A percentile compares a stretch with the other conserved stretches of the same genome.
phyloP scores from a whole-genome alignment of 2,113 vertebrate genomes.

The Cheirogaleus medius region DNA sequence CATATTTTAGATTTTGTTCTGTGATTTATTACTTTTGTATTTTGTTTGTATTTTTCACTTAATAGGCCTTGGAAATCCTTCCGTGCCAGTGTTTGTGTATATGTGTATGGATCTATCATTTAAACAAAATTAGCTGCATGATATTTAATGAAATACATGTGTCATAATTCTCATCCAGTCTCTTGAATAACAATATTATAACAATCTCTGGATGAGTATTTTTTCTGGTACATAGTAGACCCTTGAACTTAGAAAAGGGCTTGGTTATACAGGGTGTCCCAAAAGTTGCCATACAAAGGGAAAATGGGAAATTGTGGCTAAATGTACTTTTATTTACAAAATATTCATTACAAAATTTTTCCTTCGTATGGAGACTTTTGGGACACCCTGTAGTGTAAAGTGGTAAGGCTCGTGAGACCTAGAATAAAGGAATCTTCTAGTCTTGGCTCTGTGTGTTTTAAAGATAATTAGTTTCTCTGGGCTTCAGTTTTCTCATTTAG shows the following conservation, averaged over 20 bases:
- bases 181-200: not conserved
- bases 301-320: too few species aligned
- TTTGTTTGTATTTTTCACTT: not conserved
- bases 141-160: not conserved
- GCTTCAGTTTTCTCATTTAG: not conserved
- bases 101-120: not conserved
- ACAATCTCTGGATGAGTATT: not conserved
- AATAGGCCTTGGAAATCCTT: not conserved
- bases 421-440: not conserved
- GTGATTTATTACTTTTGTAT: not conserved
- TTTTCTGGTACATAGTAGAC: not conserved
- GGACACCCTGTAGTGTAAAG: not conserved
- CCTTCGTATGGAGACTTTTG: too few species aligned
- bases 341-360: too few species aligned
- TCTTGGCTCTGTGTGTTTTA: not conserved
- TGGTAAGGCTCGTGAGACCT: not conserved
- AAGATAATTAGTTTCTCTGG: not conserved
- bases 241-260: not conserved
- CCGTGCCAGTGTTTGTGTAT: not conserved
- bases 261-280: not conserved
- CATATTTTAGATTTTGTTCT: not conserved
- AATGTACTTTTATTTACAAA: too few species aligned
- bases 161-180: not conserved
- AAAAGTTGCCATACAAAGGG: too few species aligned
- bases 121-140: not conserved